Evolutionary conservation across 2,113 vertebrate genomes (phyloP).

Genomic region (human): GRCh38 chr2:121146001-121146500

Average conservation of each 20-base stretch:
- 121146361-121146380: background rate
- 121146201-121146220: background rate
- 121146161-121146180: background rate
- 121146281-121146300: background rate
- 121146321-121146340: background rate
- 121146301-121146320: background rate
- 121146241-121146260: background rate
- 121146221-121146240: background rate
- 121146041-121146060: background rate
- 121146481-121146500: too few species aligned
- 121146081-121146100: background rate
- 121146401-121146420: background rate
- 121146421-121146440: too few species aligned
- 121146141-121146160: background rate
- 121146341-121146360: background rate
- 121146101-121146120: background rate
- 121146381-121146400: background rate
- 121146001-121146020: background rate
- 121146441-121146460: too few species aligned
- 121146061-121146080: background rate
- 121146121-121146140: background rate
- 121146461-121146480: too few species aligned
- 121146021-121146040: background rate
- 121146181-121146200: background rate
- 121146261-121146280: background rate